These are phyloP conservation scores for Euwallacea fornicatus DNA, from an alignment of 1,140 invertebrate genomes.

Conservation along the genomic window DNA sequence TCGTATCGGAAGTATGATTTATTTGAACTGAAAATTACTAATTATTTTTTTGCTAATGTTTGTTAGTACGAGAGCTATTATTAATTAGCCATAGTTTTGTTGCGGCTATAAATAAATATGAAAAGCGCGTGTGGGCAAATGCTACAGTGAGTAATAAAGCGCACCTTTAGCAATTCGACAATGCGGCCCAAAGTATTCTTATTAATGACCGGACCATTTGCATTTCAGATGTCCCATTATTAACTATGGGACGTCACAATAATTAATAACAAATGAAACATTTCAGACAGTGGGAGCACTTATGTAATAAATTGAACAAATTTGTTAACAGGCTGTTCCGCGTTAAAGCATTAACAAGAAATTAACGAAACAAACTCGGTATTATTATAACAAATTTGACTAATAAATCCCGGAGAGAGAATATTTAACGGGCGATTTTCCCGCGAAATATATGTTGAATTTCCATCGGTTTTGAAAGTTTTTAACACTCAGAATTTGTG, in stretches of 20 bases:
- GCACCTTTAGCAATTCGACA: too few relatives aligned
- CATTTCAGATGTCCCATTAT: too few relatives aligned
- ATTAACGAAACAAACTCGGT: conserved; percentile 29
- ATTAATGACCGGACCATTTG: too few relatives aligned
- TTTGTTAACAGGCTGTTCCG: conserved; percentile 29
- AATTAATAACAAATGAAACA: conserved; percentile 13
- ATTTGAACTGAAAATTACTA: conserved; percentile 11
- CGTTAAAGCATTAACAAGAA: conserved; percentile 32
- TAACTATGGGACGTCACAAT: too few relatives aligned
- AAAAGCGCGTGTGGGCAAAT: conserved; percentile 20
- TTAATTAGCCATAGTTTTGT: conserved; percentile 23
- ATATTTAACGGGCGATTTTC: conserved; percentile 12
- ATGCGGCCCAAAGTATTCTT: too few relatives aligned
- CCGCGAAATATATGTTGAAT: conserved; percentile 20
- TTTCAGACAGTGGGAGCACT: conserved; percentile 20
- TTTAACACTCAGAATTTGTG: too few relatives aligned
- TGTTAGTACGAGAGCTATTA: conserved; percentile 19
- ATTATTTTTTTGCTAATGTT: conserved; percentile 6
- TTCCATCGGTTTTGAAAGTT: too few relatives aligned
- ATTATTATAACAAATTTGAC: conserved; percentile 36
- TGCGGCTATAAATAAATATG: conserved; percentile 28
- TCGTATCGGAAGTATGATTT: conserved; percentile 4
- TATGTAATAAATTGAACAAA: conserved; percentile 32
- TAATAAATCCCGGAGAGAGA: conserved; percentile 25
- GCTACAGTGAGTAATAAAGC: too few relatives aligned